These are phyloP conservation scores for Forficula auricularia DNA, from an alignment of 1,140 invertebrate genomes.

Conservation along the genomic window DNA sequence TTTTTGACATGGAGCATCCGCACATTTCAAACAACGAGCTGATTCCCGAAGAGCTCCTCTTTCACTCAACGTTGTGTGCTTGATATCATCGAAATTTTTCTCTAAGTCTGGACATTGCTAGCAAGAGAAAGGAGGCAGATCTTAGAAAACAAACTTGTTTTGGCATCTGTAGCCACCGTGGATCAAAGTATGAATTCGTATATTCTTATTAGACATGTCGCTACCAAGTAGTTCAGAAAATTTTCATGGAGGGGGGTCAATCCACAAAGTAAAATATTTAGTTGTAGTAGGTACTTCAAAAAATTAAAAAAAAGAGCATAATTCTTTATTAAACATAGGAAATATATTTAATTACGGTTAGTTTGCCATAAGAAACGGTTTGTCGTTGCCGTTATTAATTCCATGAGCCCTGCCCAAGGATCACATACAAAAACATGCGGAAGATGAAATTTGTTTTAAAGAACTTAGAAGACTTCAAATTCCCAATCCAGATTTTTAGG, in stretches of 20 bases:
- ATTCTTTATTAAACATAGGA: no score
- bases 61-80: constrained; percentile 91
- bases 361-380: no score
- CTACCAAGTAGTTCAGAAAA: neutral
- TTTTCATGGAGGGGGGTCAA: neutral
- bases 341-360: no score
- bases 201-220: neutral
- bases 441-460: no score
- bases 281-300: no score
- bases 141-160: neutral
- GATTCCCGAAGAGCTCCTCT: constrained; percentile 82
- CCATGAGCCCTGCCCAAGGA: no score
- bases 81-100: constrained; percentile 93
- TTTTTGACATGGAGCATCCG: constrained; percentile 96
- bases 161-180: neutral
- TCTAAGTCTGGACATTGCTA: constrained; percentile 52
- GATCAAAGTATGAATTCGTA: neutral
- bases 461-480: no score
- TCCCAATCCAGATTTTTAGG: no score
- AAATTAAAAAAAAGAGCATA: no score
- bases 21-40: constrained; percentile 85
- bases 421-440: no score
- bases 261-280: neutral
- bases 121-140: constrained; percentile 18
- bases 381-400: no score